Percentiles rank a stretch among this genome's conserved stretches.
phyloP scores from a whole-genome alignment of 2,797 vertebrate species.

The Phoxinus dragarum region DNA sequence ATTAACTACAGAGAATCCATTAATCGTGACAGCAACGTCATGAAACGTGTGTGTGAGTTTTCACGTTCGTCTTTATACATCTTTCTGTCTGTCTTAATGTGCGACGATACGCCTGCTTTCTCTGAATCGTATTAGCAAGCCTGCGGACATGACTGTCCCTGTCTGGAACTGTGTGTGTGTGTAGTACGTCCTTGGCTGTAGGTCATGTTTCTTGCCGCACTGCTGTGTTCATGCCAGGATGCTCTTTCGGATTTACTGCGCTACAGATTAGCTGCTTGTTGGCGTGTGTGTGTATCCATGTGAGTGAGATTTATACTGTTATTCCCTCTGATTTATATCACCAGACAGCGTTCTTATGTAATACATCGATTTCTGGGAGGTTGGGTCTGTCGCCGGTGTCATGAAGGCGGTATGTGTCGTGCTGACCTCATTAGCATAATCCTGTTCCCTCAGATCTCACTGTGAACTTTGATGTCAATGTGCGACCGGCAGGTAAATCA shows the following conservation, averaged over 20 bases:
- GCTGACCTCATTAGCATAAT: conserved; percentile 27
- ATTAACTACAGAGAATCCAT: conserved; percentile 1
- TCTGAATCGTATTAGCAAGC: conserved; percentile 25
- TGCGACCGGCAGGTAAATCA: not conserved
- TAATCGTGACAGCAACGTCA: not conserved
- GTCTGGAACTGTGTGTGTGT: conserved; percentile 48
- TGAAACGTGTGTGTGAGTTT: not conserved
- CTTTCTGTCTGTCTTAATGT: conserved; percentile 9
- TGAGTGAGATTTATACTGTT: not conserved
- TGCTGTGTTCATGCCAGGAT: conserved; percentile 26
- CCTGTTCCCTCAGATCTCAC: not conserved
- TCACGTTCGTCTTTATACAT: not conserved
- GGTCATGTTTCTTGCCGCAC: conserved; percentile 54
- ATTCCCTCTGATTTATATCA: conserved; percentile 59
- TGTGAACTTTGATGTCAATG: conserved; percentile 9
- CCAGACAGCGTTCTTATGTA: conserved; percentile 60
- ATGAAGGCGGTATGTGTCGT: conserved; percentile 47
- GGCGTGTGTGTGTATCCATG: conserved; percentile 10
- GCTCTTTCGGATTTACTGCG: conserved; percentile 11
- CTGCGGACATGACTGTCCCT: conserved; percentile 33
- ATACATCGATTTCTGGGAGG: conserved; percentile 51
- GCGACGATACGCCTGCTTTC: not conserved
- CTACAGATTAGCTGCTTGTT: not conserved
- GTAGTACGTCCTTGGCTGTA: conserved; percentile 43
- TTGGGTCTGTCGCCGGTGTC: conserved; percentile 2